These are phyloP conservation scores for Bombus confusus DNA, from an alignment of 1,140 invertebrate genomes.

Conservation along the genomic window DNA sequence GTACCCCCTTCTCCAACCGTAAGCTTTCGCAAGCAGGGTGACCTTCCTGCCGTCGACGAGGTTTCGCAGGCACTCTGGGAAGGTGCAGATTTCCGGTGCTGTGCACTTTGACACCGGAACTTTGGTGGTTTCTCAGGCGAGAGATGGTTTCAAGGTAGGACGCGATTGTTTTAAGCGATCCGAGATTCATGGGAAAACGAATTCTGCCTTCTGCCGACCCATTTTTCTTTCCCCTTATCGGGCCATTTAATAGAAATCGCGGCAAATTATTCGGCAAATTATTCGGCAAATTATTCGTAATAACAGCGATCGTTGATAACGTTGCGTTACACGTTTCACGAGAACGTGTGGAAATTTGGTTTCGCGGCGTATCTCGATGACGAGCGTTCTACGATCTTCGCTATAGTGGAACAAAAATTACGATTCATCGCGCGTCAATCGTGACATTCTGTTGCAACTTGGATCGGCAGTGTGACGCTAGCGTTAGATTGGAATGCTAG, in stretches of 20 bases:
- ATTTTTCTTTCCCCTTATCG: background rate
- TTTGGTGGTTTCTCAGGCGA: background rate
- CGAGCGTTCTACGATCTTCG: background rate
- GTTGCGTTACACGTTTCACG: no score
- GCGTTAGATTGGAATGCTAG: background rate
- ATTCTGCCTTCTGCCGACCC: fast-evolving
- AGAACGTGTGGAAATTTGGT: no score
- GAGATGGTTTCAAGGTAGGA: background rate
- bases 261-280: no score
- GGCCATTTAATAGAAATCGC: no score
- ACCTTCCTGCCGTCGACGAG: background rate
- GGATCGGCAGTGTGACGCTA: background rate
- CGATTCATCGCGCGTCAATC: background rate
- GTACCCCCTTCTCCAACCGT: background rate
- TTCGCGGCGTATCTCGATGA: background rate
- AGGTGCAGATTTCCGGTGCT: background rate
- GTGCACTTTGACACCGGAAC: conserved; percentile 8
- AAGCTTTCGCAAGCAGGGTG: background rate
- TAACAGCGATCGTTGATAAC: no score
- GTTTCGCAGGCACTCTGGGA: background rate
- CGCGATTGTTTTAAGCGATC: no score
- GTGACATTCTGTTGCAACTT: background rate
- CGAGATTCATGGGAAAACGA: background rate
- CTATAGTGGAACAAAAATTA: background rate
- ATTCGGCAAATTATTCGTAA: no score